Conservation (phyloP, 2,888 invertebrate species). For the Onthophagus sagittarius region DNA sequence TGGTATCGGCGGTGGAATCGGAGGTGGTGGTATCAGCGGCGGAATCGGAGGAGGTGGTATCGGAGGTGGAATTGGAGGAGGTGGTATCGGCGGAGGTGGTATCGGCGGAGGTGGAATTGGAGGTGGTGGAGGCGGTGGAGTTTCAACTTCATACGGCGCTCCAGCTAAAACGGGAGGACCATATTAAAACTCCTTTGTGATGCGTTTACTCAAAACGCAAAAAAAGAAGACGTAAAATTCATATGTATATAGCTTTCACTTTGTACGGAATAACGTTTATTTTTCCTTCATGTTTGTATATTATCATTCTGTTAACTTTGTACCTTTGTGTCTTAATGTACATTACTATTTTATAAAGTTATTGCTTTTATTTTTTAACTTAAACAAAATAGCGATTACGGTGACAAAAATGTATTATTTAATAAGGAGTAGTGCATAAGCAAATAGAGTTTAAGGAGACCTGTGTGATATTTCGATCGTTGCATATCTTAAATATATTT, state of each 20-base stretch:
- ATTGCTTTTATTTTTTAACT: conserved; percentile 14
- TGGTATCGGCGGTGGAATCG: conserved; percentile 34
- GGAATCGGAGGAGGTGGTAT: conserved; percentile 39
- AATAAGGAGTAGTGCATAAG: not conserved
- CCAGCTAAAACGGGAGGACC: conserved; percentile 41
- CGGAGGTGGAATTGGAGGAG: conserved; percentile 46
- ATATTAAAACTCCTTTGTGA: conserved; percentile 36
- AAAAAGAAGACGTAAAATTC: conserved; percentile 2
- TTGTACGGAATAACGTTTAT: not conserved
- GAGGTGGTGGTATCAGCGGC: conserved; percentile 34
- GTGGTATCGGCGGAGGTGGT: conserved; percentile 46
- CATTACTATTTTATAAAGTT: conserved; percentile 1
- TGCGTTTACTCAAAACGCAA: conserved; percentile 12
- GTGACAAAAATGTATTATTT: conserved; percentile 37
- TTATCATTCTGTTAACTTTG: conserved; percentile 16
- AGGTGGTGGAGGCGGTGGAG: conserved; percentile 27
- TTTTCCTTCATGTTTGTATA: conserved; percentile 13
- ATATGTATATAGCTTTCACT: conserved; percentile 20
- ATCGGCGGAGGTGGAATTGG: conserved; percentile 42
- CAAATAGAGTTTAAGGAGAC: not conserved
- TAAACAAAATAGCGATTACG: conserved; percentile 35
- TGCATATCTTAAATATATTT: not conserved
- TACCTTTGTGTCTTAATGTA: conserved; percentile 4
- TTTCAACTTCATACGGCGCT: conserved; percentile 35
- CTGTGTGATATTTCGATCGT: not conserved